Conservation (phyloP, 37 sponge, comb jelly and placozoan species). For the Ianthella basta region DNA sequence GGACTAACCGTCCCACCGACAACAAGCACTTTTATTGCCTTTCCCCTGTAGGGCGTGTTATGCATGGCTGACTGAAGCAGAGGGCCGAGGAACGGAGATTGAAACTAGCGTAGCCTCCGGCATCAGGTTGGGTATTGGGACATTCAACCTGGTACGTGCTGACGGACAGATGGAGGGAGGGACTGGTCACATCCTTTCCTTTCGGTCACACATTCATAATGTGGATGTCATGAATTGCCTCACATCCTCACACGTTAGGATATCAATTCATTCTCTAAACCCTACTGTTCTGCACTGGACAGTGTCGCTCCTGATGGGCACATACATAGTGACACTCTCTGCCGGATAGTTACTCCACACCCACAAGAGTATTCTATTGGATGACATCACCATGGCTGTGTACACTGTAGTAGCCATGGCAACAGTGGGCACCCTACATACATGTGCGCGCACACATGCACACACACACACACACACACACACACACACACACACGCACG, state of each 20-base stretch:
- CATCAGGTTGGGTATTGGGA: slow-evolving; percentile 75
- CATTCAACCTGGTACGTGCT: slow-evolving; percentile 78
- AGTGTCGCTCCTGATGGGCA: too few species aligned
- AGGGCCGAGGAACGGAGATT: slow-evolving; percentile 37
- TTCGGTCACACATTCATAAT: too few species aligned
- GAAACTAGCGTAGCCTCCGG: slow-evolving; percentile 70
- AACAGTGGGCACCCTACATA: too few species aligned
- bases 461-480: slow-evolving; percentile 44
- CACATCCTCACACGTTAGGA: too few species aligned
- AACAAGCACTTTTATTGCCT: too few species aligned
- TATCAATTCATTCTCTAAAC: too few species aligned
- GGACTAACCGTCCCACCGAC: too few species aligned
- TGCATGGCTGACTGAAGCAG: slow-evolving; percentile 56
- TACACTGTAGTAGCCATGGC: not conserved
- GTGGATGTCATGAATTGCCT: too few species aligned
- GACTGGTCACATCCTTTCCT: too few species aligned
- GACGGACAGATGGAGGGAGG: too few species aligned
- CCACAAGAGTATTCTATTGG: not conserved
- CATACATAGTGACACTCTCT: too few species aligned
- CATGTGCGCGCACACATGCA: slow-evolving; percentile 29
- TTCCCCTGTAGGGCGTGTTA: slow-evolving; percentile 46
- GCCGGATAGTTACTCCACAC: not conserved
- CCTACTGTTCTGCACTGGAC: too few species aligned
- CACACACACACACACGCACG: not conserved
- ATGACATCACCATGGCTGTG: not conserved